A percentile compares a stretch with the other conserved stretches of the same genome.
Evolutionary conservation across 2,113 vertebrate genomes (phyloP).

Genomic region (Periophthalmus modestus): DNA sequence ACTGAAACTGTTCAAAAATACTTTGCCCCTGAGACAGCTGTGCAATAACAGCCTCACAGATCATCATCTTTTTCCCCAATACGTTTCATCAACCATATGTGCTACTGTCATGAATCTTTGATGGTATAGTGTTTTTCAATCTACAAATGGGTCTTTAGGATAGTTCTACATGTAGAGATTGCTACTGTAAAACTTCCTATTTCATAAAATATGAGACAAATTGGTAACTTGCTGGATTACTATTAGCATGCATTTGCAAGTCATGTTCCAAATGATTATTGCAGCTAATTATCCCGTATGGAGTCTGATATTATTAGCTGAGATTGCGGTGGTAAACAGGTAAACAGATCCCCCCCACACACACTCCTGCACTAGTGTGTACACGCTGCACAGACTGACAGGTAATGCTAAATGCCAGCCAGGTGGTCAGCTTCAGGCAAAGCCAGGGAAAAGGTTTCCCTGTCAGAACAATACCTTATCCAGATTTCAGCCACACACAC

Average conservation of each 20-base stretch:
- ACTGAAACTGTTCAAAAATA: neutral
- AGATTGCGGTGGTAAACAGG: neutral
- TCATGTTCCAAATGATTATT: neutral
- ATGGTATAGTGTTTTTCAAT: neutral
- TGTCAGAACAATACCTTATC: constrained; percentile 49
- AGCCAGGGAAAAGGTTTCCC: constrained; percentile 49
- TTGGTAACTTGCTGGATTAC: neutral
- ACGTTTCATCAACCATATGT: neutral
- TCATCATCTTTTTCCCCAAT: too few relatives aligned
- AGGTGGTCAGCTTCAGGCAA: constrained; percentile 57
- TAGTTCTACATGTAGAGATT: too few relatives aligned
- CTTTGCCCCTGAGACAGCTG: too few relatives aligned
- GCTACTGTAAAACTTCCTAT: neutral
- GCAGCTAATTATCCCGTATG: neutral
- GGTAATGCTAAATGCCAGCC: constrained; percentile 51
- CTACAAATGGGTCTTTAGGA: neutral
- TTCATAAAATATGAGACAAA: neutral
- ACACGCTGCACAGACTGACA: constrained; percentile 13
- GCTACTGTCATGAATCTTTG: neutral
- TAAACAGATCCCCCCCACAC: neutral
- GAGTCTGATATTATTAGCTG: neutral
- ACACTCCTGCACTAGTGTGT: neutral
- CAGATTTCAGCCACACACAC: constrained; percentile 25
- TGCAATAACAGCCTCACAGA: too few relatives aligned
- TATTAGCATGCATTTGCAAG: neutral